Conservation (phyloP, 2,113 vertebrate species). For the Nothocercus nigrocapillus region DNA sequence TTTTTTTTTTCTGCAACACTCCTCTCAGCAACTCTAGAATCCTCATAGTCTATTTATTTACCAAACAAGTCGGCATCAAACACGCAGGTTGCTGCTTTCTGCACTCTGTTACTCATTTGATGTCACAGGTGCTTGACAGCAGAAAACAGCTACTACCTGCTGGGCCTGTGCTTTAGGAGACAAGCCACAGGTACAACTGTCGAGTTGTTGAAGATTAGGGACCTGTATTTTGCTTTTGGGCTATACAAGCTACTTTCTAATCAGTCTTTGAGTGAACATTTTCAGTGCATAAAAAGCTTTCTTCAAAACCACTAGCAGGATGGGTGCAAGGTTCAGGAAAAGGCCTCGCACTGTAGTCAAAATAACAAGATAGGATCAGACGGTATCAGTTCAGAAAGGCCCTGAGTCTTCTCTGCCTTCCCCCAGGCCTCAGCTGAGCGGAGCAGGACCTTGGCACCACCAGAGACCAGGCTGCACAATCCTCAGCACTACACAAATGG, state of each 20-base stretch:
- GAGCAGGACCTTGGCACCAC: background rate
- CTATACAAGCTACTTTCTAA: background rate
- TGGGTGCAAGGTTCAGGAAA: background rate
- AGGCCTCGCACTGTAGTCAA: background rate
- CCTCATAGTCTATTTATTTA: background rate
- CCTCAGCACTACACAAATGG: background rate
- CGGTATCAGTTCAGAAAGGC: background rate
- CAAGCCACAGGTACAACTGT: background rate
- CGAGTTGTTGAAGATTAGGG: background rate
- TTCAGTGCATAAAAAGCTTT: background rate
- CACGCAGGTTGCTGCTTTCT: background rate
- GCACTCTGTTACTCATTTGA: background rate
- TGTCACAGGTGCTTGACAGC: background rate
- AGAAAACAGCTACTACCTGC: background rate
- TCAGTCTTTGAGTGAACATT: accelerated
- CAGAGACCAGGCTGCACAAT: background rate
- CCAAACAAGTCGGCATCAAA: background rate
- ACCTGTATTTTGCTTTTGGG: background rate
- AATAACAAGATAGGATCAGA: background rate
- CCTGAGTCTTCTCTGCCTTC: background rate
- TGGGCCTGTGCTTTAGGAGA: background rate
- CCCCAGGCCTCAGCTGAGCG: background rate
- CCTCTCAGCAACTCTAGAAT: background rate
- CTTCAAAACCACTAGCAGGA: background rate
- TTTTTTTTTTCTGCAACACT: background rate